These are phyloP conservation scores for Pycnonotus jocosus DNA, from an alignment of 2,113 vertebrate species.

Conservation along the genomic window DNA sequence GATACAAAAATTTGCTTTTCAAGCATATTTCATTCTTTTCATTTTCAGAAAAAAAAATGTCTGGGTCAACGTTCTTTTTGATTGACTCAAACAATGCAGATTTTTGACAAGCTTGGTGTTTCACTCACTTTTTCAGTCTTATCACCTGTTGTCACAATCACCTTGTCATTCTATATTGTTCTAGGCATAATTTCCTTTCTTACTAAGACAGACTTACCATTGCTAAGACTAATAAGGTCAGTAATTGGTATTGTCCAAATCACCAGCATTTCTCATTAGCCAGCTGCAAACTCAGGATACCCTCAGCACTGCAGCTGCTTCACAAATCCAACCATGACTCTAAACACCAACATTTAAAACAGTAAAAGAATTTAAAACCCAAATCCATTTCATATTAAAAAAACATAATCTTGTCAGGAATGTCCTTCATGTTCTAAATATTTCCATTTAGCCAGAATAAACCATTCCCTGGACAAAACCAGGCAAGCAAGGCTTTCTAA, in stretches of 20 bases:
- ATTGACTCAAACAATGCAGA: background rate
- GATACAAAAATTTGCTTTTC: background rate
- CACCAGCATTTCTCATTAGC: background rate
- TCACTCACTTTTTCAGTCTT: background rate
- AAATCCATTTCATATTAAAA: background rate
- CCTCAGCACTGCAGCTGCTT: background rate
- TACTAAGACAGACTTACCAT: background rate
- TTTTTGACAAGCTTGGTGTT: background rate
- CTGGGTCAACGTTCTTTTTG: background rate
- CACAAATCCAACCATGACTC: background rate
- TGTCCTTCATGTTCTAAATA: background rate
- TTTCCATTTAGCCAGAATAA: background rate
- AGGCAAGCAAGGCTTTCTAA: background rate
- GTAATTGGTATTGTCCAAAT: background rate
- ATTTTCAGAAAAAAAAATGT: background rate
- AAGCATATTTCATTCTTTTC: background rate
- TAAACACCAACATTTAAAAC: background rate
- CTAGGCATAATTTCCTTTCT: background rate
- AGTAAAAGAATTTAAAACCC: background rate
- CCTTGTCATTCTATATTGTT: background rate
- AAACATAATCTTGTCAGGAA: background rate
- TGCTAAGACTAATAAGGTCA: background rate
- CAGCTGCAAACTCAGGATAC: background rate
- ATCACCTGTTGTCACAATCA: background rate
- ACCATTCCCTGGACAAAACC: background rate